Percentiles rank a stretch among this genome's conserved stretches.
Evolutionary conservation across 2,888 invertebrate species (phyloP).

Genomic region (Hedya salicella): DNA sequence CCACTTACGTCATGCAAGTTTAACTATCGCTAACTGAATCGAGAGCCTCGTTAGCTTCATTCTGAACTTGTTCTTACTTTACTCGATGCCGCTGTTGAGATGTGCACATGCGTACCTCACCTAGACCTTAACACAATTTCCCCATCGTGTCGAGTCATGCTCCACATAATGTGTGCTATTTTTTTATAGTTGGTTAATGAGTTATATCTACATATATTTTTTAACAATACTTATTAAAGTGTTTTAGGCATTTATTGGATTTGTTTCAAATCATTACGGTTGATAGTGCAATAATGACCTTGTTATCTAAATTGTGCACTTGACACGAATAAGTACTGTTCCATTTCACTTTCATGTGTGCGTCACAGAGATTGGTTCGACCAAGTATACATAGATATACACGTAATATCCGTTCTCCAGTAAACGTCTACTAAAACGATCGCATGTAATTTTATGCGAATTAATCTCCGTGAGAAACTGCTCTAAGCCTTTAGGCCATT

Average conservation of each 20-base stretch:
- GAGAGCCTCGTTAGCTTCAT: slow-evolving; percentile 9
- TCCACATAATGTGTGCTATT: slow-evolving; percentile 10
- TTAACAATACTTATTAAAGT: slow-evolving; percentile 10
- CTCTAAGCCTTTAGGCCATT: neutral
- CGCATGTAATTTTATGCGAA: slow-evolving; percentile 1
- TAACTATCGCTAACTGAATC: slow-evolving; percentile 25
- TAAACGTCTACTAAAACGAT: slow-evolving; percentile 9
- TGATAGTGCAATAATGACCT: slow-evolving; percentile 81
- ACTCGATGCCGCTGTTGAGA: slow-evolving; percentile 6
- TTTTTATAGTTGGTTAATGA: slow-evolving; percentile 3
- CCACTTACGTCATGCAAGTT: slow-evolving; percentile 27
- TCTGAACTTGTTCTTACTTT: slow-evolving; percentile 17
- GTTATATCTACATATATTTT: slow-evolving; percentile 4
- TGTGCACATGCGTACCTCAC: slow-evolving; percentile 28
- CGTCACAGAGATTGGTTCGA: slow-evolving; percentile 62
- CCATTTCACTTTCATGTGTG: slow-evolving; percentile 83
- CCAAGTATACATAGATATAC: slow-evolving; percentile 51
- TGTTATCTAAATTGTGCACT: slow-evolving; percentile 84
- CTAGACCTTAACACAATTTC: slow-evolving; percentile 34
- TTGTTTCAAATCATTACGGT: slow-evolving; percentile 56
- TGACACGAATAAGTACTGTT: slow-evolving; percentile 80
- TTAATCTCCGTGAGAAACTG: neutral
- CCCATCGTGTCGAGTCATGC: slow-evolving; percentile 22
- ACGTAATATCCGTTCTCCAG: slow-evolving; percentile 48
- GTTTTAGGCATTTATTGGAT: slow-evolving; percentile 45